Evolutionary conservation across 2,888 invertebrate species (phyloP).

Genomic region (Trichogramma dendrolimi): DNA sequence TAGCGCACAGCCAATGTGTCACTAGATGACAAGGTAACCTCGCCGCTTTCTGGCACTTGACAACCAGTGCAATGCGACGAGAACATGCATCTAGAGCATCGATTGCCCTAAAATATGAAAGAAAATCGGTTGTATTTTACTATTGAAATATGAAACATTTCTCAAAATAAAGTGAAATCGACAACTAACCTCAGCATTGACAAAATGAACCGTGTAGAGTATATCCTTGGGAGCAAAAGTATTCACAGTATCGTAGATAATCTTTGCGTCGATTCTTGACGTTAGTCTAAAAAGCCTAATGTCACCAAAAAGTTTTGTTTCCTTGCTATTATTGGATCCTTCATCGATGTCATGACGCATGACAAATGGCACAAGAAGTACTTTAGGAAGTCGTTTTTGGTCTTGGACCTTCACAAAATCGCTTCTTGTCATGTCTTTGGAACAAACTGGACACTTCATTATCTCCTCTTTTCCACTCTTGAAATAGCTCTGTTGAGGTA

Average conservation of each 20-base stretch:
- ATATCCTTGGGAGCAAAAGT: slow-evolving; percentile 53
- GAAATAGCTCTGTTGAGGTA: slow-evolving; percentile 45
- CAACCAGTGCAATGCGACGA: slow-evolving; percentile 59
- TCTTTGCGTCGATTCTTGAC: slow-evolving; percentile 54
- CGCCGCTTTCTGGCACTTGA: slow-evolving; percentile 51
- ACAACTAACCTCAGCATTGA: slow-evolving; percentile 57
- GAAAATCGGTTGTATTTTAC: not conserved
- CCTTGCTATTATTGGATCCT: slow-evolving; percentile 52
- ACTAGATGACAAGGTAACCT: slow-evolving; percentile 55
- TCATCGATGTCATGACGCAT: slow-evolving; percentile 55
- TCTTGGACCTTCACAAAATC: slow-evolving; percentile 47
- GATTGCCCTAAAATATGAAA: slow-evolving; percentile 53
- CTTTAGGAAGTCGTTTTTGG: slow-evolving; percentile 43
- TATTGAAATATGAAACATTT: not conserved
- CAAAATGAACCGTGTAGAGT: slow-evolving; percentile 55
- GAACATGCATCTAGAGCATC: slow-evolving; percentile 60
- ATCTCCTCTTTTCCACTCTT: slow-evolving; percentile 42
- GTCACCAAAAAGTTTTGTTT: slow-evolving; percentile 55
- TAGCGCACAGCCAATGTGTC: slow-evolving; percentile 57
- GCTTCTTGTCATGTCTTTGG: slow-evolving; percentile 37
- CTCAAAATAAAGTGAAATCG: not conserved
- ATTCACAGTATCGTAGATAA: slow-evolving; percentile 53
- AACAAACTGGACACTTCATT: slow-evolving; percentile 43
- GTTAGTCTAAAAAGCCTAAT: slow-evolving; percentile 58
- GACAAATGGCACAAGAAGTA: slow-evolving; percentile 56